Evolutionary conservation across 2,797 vertebrate species (phyloP).

Genomic region (Taeniopygia guttata): DNA sequence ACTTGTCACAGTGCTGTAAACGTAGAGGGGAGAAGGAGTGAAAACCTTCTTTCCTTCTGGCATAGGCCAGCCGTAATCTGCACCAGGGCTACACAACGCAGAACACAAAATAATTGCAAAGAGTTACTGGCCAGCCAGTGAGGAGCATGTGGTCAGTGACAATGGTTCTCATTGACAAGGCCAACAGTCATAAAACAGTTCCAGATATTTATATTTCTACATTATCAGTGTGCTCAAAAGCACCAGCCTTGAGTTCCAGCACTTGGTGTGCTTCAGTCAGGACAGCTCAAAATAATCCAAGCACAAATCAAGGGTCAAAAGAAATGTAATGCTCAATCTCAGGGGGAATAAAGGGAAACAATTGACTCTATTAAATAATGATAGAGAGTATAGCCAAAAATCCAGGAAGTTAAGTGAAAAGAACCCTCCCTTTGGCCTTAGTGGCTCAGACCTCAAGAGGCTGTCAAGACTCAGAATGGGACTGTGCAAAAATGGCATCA

Average conservation of each 20-base stretch:
- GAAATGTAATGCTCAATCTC: background rate
- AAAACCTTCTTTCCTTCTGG: conserved; percentile 66
- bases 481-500: background rate
- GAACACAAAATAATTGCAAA: conserved; percentile 67
- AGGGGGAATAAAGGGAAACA: background rate
- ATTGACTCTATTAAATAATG: background rate
- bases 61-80: conserved; percentile 66
- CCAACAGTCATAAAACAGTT: background rate
- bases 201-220: background rate
- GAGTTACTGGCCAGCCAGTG: conserved; percentile 10
- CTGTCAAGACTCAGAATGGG: background rate
- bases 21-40: conserved; percentile 59
- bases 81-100: conserved; percentile 68
- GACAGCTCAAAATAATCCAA: background rate
- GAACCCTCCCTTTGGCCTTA: background rate
- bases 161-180: background rate
- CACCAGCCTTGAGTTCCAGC: background rate
- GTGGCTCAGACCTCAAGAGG: background rate
- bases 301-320: background rate
- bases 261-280: background rate
- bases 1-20: conserved; percentile 88
- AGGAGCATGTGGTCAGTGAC: background rate
- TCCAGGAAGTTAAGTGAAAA: background rate
- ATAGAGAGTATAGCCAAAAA: background rate
- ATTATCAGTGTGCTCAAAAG: background rate